Percentiles rank a stretch among this genome's conserved stretches.
Conservation (phyloP, 2,888 invertebrate genomes). For the Euplagia quadripunctaria region DNA sequence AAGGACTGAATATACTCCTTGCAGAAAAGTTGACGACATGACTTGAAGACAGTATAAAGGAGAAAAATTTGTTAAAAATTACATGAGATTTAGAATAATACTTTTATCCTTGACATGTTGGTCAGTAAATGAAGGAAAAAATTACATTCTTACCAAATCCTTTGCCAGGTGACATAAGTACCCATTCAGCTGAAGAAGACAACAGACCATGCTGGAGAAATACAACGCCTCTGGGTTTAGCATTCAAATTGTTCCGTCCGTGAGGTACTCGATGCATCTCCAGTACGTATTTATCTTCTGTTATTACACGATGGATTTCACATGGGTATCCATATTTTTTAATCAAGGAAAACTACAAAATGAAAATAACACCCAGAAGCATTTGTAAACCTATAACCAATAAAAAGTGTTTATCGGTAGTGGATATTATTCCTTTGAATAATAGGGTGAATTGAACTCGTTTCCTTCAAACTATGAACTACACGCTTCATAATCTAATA, state of each 20-base stretch:
- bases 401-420: too few species aligned
- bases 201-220: slow-evolving; percentile 94
- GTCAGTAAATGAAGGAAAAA: not conserved
- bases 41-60: too few species aligned
- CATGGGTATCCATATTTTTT: slow-evolving; percentile 89
- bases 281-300: slow-evolving; percentile 94
- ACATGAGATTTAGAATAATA: too few species aligned
- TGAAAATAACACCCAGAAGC: not conserved
- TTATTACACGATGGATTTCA: slow-evolving; percentile 91
- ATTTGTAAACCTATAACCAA: not conserved
- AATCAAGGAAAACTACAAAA: slow-evolving; percentile 71
- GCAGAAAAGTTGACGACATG: too few species aligned
- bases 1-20: too few species aligned
- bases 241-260: slow-evolving; percentile 63
- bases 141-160: slow-evolving; percentile 75
- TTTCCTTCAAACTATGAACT: too few species aligned
- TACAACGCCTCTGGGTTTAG: slow-evolving; percentile 81
- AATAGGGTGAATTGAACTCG: too few species aligned
- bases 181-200: slow-evolving; percentile 93
- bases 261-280: slow-evolving; percentile 93
- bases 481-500: too few species aligned
- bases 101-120: too few species aligned
- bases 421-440: too few species aligned
- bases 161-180: slow-evolving; percentile 90
- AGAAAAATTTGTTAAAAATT: too few species aligned